A percentile compares a stretch with the other conserved stretches of the same genome.
phyloP scores from a whole-genome alignment of 2,888 invertebrate genomes.

The Mesorhabditis spiculigera region DNA sequence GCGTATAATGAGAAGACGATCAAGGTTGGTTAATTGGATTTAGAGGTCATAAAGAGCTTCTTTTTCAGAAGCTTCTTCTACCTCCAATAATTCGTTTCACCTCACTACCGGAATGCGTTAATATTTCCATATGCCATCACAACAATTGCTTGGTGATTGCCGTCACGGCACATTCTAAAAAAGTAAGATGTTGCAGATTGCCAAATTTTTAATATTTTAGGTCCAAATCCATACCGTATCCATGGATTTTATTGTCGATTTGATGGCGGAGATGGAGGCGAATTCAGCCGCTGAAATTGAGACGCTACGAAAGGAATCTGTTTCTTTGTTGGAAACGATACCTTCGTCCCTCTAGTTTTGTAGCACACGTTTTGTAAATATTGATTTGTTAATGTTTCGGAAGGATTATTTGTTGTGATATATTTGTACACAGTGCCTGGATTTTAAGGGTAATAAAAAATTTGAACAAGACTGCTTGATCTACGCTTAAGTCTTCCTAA shows the following conservation, averaged over 20 bases:
- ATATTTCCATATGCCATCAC: neutral
- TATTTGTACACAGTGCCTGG: no score
- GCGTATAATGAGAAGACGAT: conserved; percentile 6
- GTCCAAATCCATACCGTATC: neutral
- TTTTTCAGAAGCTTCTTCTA: neutral
- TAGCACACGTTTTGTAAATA: neutral
- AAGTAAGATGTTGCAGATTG: neutral
- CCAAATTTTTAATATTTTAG: neutral
- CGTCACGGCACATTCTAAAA: neutral
- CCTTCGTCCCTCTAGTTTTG: neutral
- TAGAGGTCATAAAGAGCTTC: neutral
- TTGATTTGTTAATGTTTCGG: neutral
- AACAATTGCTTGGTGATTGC: neutral
- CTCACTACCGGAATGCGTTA: conserved; percentile 2
- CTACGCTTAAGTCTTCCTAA: no score
- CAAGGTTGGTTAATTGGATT: neutral
- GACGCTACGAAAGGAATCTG: neutral
- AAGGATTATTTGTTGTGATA: no score
- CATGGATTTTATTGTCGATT: conserved; percentile 1
- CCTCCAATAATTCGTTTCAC: neutral
- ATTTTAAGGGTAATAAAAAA: no score
- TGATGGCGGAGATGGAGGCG: conserved; percentile 3
- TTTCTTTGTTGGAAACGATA: neutral
- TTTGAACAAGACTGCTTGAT: no score
- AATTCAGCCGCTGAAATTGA: neutral